phyloP scores from a whole-genome alignment of 2,888 invertebrate genomes.

The Thereva unica region DNA sequence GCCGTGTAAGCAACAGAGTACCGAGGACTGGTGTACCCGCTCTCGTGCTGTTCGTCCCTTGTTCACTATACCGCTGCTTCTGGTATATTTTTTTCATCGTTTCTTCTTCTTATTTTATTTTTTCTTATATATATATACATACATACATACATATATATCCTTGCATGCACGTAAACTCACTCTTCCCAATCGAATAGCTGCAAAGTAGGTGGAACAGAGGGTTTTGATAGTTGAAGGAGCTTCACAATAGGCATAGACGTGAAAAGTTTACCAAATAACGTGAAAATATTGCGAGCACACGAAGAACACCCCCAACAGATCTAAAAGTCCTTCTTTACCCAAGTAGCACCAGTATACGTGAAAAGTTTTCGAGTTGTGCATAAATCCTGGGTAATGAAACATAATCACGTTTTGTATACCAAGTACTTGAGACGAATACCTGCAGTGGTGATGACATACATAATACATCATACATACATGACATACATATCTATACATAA shows the following conservation, averaged over 20 bases:
- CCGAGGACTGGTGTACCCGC: neutral
- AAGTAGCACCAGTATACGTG: constrained; percentile 15
- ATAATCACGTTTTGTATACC: too few relatives aligned
- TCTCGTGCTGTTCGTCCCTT: neutral
- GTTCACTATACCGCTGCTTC: neutral
- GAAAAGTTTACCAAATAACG: constrained; percentile 28
- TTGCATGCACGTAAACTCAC: constrained; percentile 14
- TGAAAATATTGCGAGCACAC: constrained; percentile 24
- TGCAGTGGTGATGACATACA: too few relatives aligned
- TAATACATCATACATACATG: too few relatives aligned
- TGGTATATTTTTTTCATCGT: neutral
- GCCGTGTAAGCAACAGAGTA: constrained; percentile 11
- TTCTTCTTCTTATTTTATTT: neutral
- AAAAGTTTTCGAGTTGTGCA: constrained; percentile 18
- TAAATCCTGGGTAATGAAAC: constrained; percentile 19
- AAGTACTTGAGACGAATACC: too few relatives aligned
- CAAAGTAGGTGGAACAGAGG: constrained; percentile 32
- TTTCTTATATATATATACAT: neutral
- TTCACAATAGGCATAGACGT: constrained; percentile 31
- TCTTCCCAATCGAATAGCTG: constrained; percentile 27
- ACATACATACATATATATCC: too few relatives aligned
- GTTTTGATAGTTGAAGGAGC: constrained; percentile 29
- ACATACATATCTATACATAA: too few relatives aligned
- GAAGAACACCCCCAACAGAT: neutral
- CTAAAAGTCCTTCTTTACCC: neutral